Evolutionary conservation across 2,888 invertebrate species (phyloP), one percentile per base, ranked within the genome.

Genomic region (Nymphalis c-album): DNA sequence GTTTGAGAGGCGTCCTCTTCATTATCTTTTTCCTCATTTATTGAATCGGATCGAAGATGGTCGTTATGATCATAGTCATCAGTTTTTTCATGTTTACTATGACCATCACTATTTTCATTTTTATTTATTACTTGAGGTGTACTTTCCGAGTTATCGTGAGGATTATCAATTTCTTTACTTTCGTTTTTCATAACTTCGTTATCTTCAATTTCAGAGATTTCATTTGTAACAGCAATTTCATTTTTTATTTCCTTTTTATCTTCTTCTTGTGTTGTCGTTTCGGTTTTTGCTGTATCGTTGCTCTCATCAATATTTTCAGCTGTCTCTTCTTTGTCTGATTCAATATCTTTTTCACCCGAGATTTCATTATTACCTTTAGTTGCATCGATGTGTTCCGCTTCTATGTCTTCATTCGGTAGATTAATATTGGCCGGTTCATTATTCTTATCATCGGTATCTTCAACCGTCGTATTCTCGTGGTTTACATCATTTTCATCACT

Each of bases 1-100:
- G 84, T 70, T 68, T 68, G 63, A 60, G 86, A 77, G 48, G 83
- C 80, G 78, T 89, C 87, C 61, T 85, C 79, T 67, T 80, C 63
- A 5, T 18, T 48, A n/a, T 17, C 47, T 53, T 58, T 40, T 22
- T 71, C 31, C 50, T 65, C 58, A 17, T 67, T 22, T 40, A 22
- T 20, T 40, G 40, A 10, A 18, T 46, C 35, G 26, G 13, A 59
- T 31, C 45, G 35, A 31, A 64, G 35, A 46, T 40, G 22, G 1
- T 60, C 59, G 51, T 57, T 64, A 60, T 64, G 40, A 63, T 66
- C 61, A 63, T 65, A 62, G 48, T 73, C 69, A 31, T 70, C 63
- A 51, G 51, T 64, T 61, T 68, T 65, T 31, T 62, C 53, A 31
- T 60, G 50, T 22, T 20, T 55, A 58, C 67, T 64, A 40, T 57